A percentile compares a stretch with the other conserved stretches of the same genome.
These are phyloP conservation scores for Polyommatus iphigenia DNA, from an alignment of 2,888 invertebrate species.

Conservation along the genomic window DNA sequence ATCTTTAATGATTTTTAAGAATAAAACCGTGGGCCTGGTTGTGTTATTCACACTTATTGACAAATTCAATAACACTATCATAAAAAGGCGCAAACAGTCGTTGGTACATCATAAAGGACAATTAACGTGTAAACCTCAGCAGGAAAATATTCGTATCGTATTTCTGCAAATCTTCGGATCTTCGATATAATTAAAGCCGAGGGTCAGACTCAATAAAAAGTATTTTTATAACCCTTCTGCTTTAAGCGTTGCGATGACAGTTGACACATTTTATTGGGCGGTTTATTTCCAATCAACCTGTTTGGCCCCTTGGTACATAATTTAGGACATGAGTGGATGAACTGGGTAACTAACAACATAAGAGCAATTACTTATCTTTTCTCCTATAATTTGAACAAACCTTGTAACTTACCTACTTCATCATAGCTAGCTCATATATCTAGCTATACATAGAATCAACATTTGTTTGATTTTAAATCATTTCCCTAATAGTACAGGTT, in stretches of 20 bases:
- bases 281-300: not conserved
- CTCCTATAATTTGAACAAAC: too few species aligned
- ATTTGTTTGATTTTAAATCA: too few species aligned
- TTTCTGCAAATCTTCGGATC: not conserved
- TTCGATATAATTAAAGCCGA: not conserved
- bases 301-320: not conserved
- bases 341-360: too few species aligned
- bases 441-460: too few species aligned
- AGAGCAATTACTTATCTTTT: not conserved
- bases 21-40: too few species aligned
- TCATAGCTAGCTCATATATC: too few species aligned
- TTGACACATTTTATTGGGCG: conserved; percentile 15
- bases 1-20: too few species aligned
- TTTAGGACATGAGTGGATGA: too few species aligned
- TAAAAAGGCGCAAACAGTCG: not conserved
- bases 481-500: too few species aligned
- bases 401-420: too few species aligned
- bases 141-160: not conserved
- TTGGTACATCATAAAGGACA: not conserved
- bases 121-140: not conserved
- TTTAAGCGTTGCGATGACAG: conserved; percentile 5
- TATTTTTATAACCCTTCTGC: not conserved
- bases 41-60: not conserved
- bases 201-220: not conserved
- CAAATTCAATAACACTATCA: not conserved